A percentile compares a stretch with the other conserved stretches of the same genome.
Evolutionary conservation across 2,113 vertebrate species (phyloP).

Genomic region (Antechinus stuartii): DNA sequence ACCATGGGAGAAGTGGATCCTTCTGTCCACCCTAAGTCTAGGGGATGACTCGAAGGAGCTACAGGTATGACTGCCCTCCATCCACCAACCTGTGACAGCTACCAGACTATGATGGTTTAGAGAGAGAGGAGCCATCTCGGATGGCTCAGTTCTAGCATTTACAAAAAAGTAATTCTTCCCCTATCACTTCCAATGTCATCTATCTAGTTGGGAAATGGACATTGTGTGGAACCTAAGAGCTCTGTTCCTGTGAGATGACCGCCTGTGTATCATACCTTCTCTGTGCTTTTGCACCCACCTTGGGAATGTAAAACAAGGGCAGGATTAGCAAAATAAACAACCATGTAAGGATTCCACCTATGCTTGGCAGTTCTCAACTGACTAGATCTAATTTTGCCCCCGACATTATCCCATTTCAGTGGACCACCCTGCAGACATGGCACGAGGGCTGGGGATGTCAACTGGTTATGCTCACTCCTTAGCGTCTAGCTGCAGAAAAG

Average conservation of each 20-base stretch:
- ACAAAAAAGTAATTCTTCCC: not conserved
- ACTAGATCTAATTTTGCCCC: not conserved
- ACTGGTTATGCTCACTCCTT: not conserved
- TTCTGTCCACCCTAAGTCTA: not conserved
- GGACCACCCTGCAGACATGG: not conserved
- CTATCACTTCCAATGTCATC: not conserved
- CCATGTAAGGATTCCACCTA: not conserved
- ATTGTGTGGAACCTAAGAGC: not conserved
- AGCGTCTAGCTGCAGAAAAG: not conserved
- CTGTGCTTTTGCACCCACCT: not conserved
- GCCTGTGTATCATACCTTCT: not conserved
- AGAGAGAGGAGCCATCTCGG: not conserved
- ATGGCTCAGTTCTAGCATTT: not conserved
- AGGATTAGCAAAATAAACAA: not conserved
- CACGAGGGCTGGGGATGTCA: not conserved
- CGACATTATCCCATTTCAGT: not conserved
- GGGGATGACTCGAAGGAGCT: not conserved
- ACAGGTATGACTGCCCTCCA: not conserved
- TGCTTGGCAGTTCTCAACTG: not conserved
- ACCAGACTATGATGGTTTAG: not conserved
- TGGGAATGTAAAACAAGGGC: not conserved
- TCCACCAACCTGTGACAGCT: not conserved
- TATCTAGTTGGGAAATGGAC: not conserved
- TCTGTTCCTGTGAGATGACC: not conserved
- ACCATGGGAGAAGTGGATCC: not conserved